Percentiles rank a stretch among this genome's conserved stretches.
phyloP scores from a whole-genome alignment of 1,140 invertebrate species.

The Caenorhabditis remanei region DNA sequence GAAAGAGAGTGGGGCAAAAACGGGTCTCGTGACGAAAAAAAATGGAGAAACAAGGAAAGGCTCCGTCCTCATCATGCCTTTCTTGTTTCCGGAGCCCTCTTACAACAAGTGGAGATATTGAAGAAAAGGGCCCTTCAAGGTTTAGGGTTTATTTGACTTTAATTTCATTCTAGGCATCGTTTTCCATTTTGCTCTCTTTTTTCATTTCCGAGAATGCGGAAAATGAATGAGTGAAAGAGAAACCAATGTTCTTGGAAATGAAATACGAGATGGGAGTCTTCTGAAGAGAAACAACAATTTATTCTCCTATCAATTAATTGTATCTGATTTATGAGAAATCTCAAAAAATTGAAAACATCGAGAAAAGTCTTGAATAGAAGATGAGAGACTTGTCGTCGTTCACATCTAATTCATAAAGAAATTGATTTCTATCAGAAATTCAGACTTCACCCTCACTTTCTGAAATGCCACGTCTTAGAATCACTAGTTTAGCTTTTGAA shows the following conservation, averaged over 20 bases:
- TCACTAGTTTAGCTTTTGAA: too few relatives aligned
- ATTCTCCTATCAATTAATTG: too few relatives aligned
- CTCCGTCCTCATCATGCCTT: conserved; percentile 34
- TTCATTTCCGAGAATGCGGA: conserved; percentile 19
- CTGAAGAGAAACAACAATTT: neutral
- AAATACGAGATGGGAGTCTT: neutral
- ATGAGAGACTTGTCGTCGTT: too few relatives aligned
- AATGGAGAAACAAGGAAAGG: neutral
- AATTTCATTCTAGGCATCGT: conserved; percentile 22
- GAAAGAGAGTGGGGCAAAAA: conserved; percentile 5
- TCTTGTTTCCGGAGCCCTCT: conserved; percentile 38
- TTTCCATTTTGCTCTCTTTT: neutral
- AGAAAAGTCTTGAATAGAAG: neutral
- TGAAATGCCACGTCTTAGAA: too few relatives aligned
- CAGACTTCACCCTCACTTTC: too few relatives aligned
- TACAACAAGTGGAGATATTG: conserved; percentile 12
- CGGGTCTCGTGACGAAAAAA: conserved; percentile 26
- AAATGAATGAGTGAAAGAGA: neutral
- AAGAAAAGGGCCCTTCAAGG: neutral
- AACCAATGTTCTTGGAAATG: conserved; percentile 7
- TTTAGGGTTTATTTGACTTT: conserved; percentile 46
- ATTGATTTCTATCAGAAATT: too few relatives aligned
- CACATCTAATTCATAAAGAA: too few relatives aligned
- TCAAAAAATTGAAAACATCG: neutral
- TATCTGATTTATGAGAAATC: too few relatives aligned